Percentiles rank a stretch among this genome's conserved stretches.
phyloP scores from a whole-genome alignment of 1,140 invertebrate genomes.

The Drosophila pallidifrons region DNA sequence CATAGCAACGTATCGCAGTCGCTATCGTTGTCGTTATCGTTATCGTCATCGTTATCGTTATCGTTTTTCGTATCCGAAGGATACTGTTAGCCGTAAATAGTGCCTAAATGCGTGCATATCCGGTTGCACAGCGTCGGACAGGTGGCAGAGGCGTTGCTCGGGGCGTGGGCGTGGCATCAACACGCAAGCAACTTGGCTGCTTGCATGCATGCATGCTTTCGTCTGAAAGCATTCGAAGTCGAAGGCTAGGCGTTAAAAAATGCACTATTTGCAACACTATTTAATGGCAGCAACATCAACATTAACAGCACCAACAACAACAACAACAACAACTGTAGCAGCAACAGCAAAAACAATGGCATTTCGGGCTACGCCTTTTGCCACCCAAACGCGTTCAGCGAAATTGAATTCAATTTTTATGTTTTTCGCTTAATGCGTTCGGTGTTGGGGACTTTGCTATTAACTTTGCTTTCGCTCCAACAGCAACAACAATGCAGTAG shows the following conservation, averaged over 20 bases:
- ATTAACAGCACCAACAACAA: slow-evolving; percentile 12
- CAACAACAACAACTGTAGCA: no score
- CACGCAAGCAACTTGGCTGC: slow-evolving; percentile 2
- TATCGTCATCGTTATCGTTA: neutral
- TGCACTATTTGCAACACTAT: slow-evolving; percentile 75
- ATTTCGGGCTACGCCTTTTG: slow-evolving; percentile 16
- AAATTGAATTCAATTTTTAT: slow-evolving; percentile 74
- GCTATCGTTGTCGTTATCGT: neutral
- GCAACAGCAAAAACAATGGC: slow-evolving; percentile 34
- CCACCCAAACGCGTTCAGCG: slow-evolving; percentile 39
- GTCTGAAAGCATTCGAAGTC: slow-evolving; percentile 9
- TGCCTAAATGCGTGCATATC: slow-evolving; percentile 69
- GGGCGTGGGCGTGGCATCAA: slow-evolving; percentile 1
- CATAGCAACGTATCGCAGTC: neutral
- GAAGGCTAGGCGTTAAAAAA: slow-evolving; percentile 59
- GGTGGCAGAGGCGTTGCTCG: no score
- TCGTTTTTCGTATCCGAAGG: neutral
- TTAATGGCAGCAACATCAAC: slow-evolving; percentile 51
- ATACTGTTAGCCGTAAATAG: slow-evolving; percentile 43
- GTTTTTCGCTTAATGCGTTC: slow-evolving; percentile 65
- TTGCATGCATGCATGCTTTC: slow-evolving; percentile 1
- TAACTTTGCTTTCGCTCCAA: slow-evolving; percentile 54
- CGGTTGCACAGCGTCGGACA: slow-evolving; percentile 14
- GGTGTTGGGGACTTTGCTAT: slow-evolving; percentile 51
- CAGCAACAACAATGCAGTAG: neutral